A percentile compares a stretch with the other conserved stretches of the same genome.
Conservation (phyloP, 2,888 invertebrate genomes). For the Machimus atricapillus region DNA sequence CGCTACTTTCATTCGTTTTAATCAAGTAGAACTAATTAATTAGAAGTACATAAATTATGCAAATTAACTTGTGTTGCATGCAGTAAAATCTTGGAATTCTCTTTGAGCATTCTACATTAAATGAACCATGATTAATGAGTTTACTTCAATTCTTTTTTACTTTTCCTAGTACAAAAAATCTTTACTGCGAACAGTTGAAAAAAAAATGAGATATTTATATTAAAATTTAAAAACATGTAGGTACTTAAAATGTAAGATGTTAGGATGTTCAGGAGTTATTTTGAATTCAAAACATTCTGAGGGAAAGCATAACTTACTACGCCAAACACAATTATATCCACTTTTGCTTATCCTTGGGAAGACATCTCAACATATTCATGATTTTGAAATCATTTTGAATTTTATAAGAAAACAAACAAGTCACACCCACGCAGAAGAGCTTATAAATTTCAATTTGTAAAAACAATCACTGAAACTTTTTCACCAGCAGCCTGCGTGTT, state of each 20-base stretch:
- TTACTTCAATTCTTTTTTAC: not conserved
- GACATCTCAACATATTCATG: not conserved
- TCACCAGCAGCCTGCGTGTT: not conserved
- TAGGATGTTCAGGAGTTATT: not conserved
- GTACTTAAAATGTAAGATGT: too few species aligned
- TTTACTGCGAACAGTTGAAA: not conserved
- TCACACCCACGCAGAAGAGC: not conserved
- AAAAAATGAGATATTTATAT: too few species aligned
- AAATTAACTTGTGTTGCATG: not conserved
- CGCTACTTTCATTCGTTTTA: not conserved
- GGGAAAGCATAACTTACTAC: not conserved
- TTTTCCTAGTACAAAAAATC: not conserved
- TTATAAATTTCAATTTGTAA: not conserved
- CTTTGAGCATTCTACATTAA: not conserved
- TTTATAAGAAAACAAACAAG: not conserved
- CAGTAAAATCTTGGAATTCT: not conserved
- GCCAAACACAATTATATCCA: not conserved
- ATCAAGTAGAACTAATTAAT: not conserved
- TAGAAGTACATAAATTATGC: not conserved
- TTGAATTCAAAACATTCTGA: not conserved
- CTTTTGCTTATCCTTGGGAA: not conserved
- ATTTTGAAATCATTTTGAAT: not conserved
- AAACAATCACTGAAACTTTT: not conserved
- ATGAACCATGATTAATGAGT: not conserved
- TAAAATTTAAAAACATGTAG: too few species aligned